These are phyloP conservation scores for Acanthornis magna DNA, from an alignment of 2,797 vertebrate genomes.

Conservation along the genomic window DNA sequence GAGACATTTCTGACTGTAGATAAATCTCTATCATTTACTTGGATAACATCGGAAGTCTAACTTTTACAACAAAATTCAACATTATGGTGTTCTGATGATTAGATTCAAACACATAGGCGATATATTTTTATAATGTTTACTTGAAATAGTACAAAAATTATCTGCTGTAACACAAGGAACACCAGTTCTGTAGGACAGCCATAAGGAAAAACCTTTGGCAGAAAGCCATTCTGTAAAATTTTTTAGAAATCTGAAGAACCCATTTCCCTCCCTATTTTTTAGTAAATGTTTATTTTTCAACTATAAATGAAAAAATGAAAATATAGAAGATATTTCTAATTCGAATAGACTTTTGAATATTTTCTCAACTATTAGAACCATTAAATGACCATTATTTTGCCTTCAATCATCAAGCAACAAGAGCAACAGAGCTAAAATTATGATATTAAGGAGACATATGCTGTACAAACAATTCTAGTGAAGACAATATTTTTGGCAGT, in stretches of 20 bases:
- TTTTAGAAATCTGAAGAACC: background rate
- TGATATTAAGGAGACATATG: background rate
- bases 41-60: background rate
- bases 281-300: background rate
- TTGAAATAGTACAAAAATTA: background rate
- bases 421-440: background rate
- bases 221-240: background rate
- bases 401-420: background rate
- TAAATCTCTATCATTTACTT: background rate
- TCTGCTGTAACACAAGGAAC: background rate
- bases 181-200: background rate
- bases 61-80: background rate
- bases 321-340: background rate
- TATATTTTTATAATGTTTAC: background rate
- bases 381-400: background rate
- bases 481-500: background rate
- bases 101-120: background rate
- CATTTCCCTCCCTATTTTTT: background rate
- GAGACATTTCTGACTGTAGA: background rate
- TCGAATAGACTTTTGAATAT: background rate
- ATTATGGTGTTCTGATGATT: background rate
- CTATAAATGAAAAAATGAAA: background rate
- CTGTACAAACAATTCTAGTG: background rate
- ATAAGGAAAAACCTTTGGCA: background rate
- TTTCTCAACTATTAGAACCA: background rate